Evolutionary conservation across 2,888 invertebrate species (phyloP), one percentile per base, ranked within the genome.

Genomic region (Mimas tiliae): DNA sequence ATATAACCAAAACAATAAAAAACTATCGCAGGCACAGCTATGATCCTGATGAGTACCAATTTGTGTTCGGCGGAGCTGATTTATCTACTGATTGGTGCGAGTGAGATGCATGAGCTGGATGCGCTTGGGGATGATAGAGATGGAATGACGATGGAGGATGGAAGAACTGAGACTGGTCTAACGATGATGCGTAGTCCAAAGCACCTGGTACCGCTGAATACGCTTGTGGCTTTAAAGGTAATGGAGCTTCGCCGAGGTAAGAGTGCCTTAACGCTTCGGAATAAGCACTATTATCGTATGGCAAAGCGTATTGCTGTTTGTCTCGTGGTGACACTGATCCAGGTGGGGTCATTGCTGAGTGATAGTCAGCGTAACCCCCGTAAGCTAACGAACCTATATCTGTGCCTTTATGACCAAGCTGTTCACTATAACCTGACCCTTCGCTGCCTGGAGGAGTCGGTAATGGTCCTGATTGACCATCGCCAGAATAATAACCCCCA

Each of bases 261-360:
- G 92, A 89, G 74, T 92, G 91, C 69, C 95, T 90, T 79, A 96
- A 80, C 47, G 95, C 94, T 84, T 96, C 95, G 16, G 96, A 95
- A 89, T 97, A 96, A 74, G 96, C 95, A 78, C 88, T 90, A 69
- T 93, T 93, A 66, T 93, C 86, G 89, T 95, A 87, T 70, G 94
- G 81, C 87, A 94, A 76, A 6, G 93, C 88, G 66, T 93, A 93
- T 76, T 96, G 96, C 77, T 95, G 97, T 84, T 94, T 98, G 82
- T 98, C 98, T 69, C 98, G 95, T 0, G 99, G 98, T 6, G 98
- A 98, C 1, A 98, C 98, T 4, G 98, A 98, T n/a, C 98, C 98
- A 64, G 99, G 99, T 65, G 98, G 98, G 6, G 98, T 98, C 97
- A 99, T 98, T 62, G 98, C 98, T 51, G 98, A 97, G 86, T 98